Evolutionary conservation across 1,140 invertebrate genomes (phyloP), one percentile per base, ranked within the genome.

Genomic region (Bilobella aurantiaca): DNA sequence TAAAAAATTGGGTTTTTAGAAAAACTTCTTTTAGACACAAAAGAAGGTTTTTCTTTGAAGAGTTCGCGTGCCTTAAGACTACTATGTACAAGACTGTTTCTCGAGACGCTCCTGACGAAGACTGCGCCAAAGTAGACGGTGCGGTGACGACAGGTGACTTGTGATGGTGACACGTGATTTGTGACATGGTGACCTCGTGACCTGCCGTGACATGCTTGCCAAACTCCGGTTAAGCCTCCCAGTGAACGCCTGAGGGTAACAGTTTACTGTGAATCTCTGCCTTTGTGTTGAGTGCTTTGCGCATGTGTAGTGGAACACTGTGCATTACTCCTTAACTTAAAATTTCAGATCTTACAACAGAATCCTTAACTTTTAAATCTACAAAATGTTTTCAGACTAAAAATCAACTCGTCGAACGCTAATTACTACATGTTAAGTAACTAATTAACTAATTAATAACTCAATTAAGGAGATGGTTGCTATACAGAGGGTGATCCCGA

Each of bases 381-480:
- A 42, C 34, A 42, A 42, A 12, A 8, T 42, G 18, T 12, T 8
- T 18, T 42, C 8, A 42, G 34, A 42, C 8, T 42, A 12, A 42
- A 8, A 12, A 42, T 42, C 34, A 42, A 42, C 18, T 12, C 34
- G 34, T 42, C n/a, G n/a, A n/a, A n/a, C n/a, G n/a, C n/a, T n/a
- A n/a, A n/a, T n/a, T n/a, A n/a, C n/a, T n/a, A n/a, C n/a, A n/a
- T n/a, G n/a, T n/a, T n/a, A n/a, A n/a, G n/a, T n/a, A n/a, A n/a
- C n/a, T n/a, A n/a, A n/a, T n/a, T n/a, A 42, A 42, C 34, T 42
- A 42, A 42, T 18, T 12, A 3, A 42, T 46, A 27, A 12, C 25
- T 66, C 66, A 73, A 25, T 69, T 73, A 28, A 73, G 60, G 30
- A 73, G 63, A 65, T 73, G 71, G 42, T 73, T 73, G 62, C 71